Conservation (phyloP, 2,797 vertebrate species). For the Anguilla obscura region DNA sequence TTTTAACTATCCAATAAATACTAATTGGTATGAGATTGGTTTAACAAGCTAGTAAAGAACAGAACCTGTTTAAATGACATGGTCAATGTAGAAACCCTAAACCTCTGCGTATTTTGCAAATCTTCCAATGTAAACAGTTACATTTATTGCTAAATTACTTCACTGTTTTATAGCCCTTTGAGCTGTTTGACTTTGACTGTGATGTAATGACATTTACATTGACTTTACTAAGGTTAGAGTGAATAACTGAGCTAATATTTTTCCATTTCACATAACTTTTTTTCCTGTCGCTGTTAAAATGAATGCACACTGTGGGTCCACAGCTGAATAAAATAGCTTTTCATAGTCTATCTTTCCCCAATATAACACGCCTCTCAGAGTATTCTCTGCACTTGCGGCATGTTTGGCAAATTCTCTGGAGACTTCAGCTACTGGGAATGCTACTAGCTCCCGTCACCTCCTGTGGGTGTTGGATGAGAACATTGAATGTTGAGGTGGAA, state of each 20-base stretch:
- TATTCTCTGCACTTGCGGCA: neutral
- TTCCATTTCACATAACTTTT: constrained; percentile 45
- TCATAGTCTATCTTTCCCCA: neutral
- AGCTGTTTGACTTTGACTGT: constrained; percentile 40
- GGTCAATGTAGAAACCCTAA: constrained; percentile 48
- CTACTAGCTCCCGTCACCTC: constrained; percentile 54
- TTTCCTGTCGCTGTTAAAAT: constrained; percentile 45
- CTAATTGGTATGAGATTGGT: constrained; percentile 50
- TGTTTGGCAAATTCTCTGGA: neutral
- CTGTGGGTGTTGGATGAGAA: constrained; percentile 53
- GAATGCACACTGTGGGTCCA: constrained; percentile 43
- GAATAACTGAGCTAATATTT: constrained; percentile 36
- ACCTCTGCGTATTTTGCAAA: constrained; percentile 49
- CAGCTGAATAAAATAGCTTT: constrained; percentile 43
- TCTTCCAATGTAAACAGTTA: constrained; percentile 55
- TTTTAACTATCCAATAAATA: constrained; percentile 55
- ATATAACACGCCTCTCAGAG: neutral
- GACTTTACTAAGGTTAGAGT: constrained; percentile 37
- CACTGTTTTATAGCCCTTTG: constrained; percentile 42
- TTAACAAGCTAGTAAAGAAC: constrained; percentile 32
- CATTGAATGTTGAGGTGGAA: constrained; percentile 61
- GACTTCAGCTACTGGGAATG: constrained; percentile 38
- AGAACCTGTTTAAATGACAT: constrained; percentile 50
- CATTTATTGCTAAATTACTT: constrained; percentile 56
- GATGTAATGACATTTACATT: constrained; percentile 50